Evolutionary conservation across 2,113 vertebrate genomes (phyloP), one percentile per base, ranked within the genome.

Genomic region (Aplodontia rufa): DNA sequence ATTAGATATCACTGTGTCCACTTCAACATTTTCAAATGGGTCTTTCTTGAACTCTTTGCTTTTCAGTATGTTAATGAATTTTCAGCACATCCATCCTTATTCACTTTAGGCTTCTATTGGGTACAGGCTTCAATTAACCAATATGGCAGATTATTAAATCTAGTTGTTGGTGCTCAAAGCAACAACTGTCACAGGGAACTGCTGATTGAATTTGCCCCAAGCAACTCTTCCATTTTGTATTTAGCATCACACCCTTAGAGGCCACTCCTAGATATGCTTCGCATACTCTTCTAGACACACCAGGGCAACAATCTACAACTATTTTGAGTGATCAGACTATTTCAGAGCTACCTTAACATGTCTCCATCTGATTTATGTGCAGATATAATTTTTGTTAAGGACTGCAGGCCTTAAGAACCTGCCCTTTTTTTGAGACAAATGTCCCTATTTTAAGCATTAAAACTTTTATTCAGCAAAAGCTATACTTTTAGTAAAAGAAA

Each of bases 1-100:
- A 1, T 64, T 32, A 12, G 5, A 45, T 9, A 35, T 14, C 2
- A 8, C 30, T 53, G 5, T 22, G 8, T 17, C 3, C 42, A 4
- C 17, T 40, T 74, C 28, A 60, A 28, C 7, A 68, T 90, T 90
- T 78, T 60, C 60, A 20, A 35, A 75, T 74, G 9, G 1, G 40
- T 26, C 19, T 4, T 79, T 62, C 32, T 45, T 84, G 28, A 9
- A 11, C 3, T 20, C 4, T 3, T 69, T 64, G 12, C 26, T 74
- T 68, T 79, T 81, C 4, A 53, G 40, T 66, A 45, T 51, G 20
- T 37, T 75, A 66, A 75, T 42, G 26, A 87, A 58, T 74, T 84
- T 69, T 24, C 24, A 55, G 32, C 8, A 35, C 68, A 81, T 69
- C 8, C 5, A 8, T 90, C 1, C n/a, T 60, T 45, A 47, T 40